Conservation (phyloP, 2,888 invertebrate genomes). For the Thymelicus acteon region DNA sequence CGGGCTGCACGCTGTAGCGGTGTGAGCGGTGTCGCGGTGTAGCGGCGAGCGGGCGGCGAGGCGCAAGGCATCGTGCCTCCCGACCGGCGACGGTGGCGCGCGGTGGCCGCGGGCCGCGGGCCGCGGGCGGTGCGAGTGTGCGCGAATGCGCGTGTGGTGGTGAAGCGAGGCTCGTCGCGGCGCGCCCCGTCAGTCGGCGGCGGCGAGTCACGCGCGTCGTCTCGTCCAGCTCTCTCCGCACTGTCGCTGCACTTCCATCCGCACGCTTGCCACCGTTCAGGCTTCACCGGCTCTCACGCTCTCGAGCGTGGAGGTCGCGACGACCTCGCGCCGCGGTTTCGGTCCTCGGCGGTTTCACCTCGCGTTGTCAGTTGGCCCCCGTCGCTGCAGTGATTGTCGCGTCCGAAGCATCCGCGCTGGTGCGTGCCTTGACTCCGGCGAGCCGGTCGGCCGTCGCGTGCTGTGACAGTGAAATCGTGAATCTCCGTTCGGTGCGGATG, state of each 20-base stretch:
- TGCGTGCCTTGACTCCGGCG: slow-evolving; percentile 71
- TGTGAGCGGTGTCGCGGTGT: slow-evolving; percentile 50
- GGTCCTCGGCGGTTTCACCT: slow-evolving; percentile 65
- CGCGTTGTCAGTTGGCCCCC: slow-evolving; percentile 51
- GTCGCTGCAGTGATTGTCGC: slow-evolving; percentile 62
- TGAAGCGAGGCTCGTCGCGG: slow-evolving; percentile 72
- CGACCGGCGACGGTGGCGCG: slow-evolving; percentile 41
- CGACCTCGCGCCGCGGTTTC: slow-evolving; percentile 66
- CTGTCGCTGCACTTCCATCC: slow-evolving; percentile 64
- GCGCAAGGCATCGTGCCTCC: slow-evolving; percentile 48
- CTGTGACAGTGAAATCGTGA: slow-evolving; percentile 84
- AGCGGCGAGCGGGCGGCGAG: slow-evolving; percentile 52
- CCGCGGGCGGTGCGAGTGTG: slow-evolving; percentile 65
- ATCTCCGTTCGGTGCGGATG: slow-evolving; percentile 79
- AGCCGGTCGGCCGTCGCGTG: slow-evolving; percentile 70
- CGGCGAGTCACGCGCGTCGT: slow-evolving; percentile 82
- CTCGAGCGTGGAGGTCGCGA: slow-evolving; percentile 76
- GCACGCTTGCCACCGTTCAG: slow-evolving; percentile 71
- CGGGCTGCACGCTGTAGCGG: slow-evolving; percentile 53
- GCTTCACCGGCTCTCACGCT: slow-evolving; percentile 77
- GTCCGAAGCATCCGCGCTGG: slow-evolving; percentile 61
- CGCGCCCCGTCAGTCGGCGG: slow-evolving; percentile 83
- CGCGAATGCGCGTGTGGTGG: slow-evolving; percentile 72
- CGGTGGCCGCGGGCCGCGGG: slow-evolving; percentile 50
- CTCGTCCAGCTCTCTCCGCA: slow-evolving; percentile 67